Percentiles rank a stretch among this genome's conserved stretches.
phyloP scores from a whole-genome alignment of 1,140 invertebrate genomes.

The Aphaenogaster floridana region DNA sequence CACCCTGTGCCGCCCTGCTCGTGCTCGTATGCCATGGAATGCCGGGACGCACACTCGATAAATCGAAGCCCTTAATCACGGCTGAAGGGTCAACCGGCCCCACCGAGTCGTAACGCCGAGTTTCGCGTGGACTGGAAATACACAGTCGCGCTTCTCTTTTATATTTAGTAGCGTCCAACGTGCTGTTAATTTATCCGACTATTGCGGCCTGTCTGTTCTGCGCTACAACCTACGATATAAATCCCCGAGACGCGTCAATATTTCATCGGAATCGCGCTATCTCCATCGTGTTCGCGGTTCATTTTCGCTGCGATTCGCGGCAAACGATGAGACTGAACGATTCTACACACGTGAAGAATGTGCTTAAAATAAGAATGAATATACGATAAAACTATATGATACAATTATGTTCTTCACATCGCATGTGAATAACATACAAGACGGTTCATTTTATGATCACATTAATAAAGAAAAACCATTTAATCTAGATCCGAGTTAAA shows the following conservation, averaged over 20 bases:
- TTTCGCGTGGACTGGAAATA: slow-evolving; percentile 50
- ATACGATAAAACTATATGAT: background rate
- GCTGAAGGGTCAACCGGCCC: slow-evolving; percentile 62
- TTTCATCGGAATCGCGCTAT: slow-evolving; percentile 61
- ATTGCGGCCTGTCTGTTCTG: slow-evolving; percentile 41
- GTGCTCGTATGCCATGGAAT: slow-evolving; percentile 6
- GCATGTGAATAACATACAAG: background rate
- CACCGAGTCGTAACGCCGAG: slow-evolving; percentile 59
- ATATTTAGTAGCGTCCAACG: slow-evolving; percentile 69
- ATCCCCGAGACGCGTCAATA: slow-evolving; percentile 54
- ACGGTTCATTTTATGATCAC: background rate
- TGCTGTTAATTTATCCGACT: slow-evolving; percentile 71
- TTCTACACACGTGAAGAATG: background rate
- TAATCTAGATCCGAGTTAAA: background rate
- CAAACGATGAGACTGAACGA: slow-evolving; percentile 28
- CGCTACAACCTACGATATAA: slow-evolving; percentile 59
- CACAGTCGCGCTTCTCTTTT: slow-evolving; percentile 67
- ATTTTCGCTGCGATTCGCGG: slow-evolving; percentile 47
- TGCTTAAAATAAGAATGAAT: background rate
- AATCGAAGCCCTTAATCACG: slow-evolving; percentile 75
- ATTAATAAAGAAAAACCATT: background rate
- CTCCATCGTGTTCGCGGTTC: slow-evolving; percentile 43
- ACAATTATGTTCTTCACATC: background rate
- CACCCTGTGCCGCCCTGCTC: slow-evolving; percentile 23
- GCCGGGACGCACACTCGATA: slow-evolving; percentile 66